Evolutionary conservation across 92 coral and sea anemone genomes (phyloP).

Genomic region (Phenganax marumi): DNA sequence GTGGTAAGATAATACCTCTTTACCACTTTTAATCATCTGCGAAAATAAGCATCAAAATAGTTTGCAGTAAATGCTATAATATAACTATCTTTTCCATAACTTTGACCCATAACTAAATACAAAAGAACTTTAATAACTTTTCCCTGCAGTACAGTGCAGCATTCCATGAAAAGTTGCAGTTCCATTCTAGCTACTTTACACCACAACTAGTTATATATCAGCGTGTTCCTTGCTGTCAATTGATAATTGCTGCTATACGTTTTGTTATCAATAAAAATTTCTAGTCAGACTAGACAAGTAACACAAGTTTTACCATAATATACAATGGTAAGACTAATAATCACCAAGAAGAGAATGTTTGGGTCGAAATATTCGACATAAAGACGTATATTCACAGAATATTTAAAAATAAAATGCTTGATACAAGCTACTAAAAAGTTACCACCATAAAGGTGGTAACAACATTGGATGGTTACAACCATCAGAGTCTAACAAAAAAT

Average conservation of each 20-base stretch:
- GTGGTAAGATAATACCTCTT: constrained; percentile 21
- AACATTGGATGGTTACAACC: constrained; percentile 38
- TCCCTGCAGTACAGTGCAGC: not conserved
- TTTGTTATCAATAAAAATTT: no score
- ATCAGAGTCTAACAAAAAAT: constrained; percentile 28
- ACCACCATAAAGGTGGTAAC: constrained; percentile 29
- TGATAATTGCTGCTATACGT: no score
- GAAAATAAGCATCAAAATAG: constrained; percentile 11
- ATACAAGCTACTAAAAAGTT: constrained; percentile 83
- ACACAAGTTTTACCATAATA: no score
- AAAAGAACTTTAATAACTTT: not conserved
- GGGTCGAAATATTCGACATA: constrained; percentile 43
- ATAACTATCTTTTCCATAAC: not conserved
- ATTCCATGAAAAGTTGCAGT: constrained; percentile 20
- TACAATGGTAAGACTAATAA: not conserved
- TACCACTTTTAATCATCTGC: not conserved
- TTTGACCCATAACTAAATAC: not conserved
- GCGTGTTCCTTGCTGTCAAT: no score
- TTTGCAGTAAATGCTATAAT: not conserved
- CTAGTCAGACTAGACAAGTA: no score
- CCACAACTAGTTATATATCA: no score
- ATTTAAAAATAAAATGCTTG: constrained; percentile 61
- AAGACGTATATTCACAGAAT: constrained; percentile 35
- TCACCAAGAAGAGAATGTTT: no score
- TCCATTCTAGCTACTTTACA: no score